Percentiles rank a stretch among this genome's conserved stretches.
phyloP scores from a whole-genome alignment of 2,113 vertebrate genomes.

The Entomyzon cyanotis region DNA sequence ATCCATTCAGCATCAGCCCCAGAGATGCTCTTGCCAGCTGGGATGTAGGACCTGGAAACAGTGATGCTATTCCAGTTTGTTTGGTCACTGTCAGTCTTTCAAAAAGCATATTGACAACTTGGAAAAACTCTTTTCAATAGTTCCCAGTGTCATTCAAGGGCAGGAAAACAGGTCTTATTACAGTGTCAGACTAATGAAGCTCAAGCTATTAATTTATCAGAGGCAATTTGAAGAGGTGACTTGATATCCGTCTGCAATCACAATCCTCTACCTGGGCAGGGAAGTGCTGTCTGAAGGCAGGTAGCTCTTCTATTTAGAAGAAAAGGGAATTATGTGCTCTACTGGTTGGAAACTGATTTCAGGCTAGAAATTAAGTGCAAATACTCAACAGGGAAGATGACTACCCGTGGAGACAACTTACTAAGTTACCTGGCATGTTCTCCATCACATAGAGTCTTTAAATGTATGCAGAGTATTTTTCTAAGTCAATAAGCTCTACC shows the following conservation, averaged over 20 bases:
- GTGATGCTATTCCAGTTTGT: not conserved
- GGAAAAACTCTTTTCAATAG: slow-evolving; percentile 15
- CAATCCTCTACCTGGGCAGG: not conserved
- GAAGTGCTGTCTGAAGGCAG: slow-evolving; percentile 4
- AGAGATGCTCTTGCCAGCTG: not conserved
- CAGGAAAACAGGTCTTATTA: slow-evolving; percentile 36
- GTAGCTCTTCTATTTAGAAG: not conserved
- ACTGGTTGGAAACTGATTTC: slow-evolving; percentile 36
- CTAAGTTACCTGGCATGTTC: slow-evolving; percentile 17
- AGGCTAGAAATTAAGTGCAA: slow-evolving; percentile 29
- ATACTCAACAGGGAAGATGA: slow-evolving; percentile 13
- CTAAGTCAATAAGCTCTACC: slow-evolving; percentile 50
- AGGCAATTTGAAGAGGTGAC: slow-evolving; percentile 36
- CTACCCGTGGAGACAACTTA: slow-evolving; percentile 1
- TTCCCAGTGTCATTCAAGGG: slow-evolving; percentile 35
- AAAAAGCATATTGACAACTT: not conserved
- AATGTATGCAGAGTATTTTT: slow-evolving; percentile 46
- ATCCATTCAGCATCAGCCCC: not conserved
- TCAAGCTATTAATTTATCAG: slow-evolving; percentile 58
- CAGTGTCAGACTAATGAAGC: slow-evolving; percentile 43
- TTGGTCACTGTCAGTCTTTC: not conserved
- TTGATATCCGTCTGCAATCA: not conserved
- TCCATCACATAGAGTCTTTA: slow-evolving; percentile 25
- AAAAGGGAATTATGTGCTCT: slow-evolving; percentile 24
- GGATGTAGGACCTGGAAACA: not conserved